Percentiles rank a stretch among this genome's conserved stretches.
Conservation (phyloP, 2,797 vertebrate genomes). For the Urophycis tenuis region DNA sequence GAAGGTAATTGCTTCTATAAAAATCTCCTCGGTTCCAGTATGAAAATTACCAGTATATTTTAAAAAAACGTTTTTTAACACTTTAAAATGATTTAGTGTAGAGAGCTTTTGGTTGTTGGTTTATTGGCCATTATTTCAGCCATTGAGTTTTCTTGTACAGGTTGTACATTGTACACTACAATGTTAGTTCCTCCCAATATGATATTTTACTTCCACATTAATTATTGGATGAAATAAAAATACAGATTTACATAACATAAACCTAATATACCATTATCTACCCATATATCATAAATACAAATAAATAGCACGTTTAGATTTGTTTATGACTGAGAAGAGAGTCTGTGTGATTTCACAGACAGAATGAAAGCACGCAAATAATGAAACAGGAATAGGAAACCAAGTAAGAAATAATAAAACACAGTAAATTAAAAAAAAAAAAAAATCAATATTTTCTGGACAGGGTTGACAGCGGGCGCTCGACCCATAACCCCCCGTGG, state of each 20-base stretch:
- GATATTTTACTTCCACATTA: not conserved
- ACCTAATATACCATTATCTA: no score
- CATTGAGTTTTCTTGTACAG: not conserved
- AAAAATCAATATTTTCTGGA: not conserved
- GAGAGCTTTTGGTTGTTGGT: not conserved
- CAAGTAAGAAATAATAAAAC: not conserved
- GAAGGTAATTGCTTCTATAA: not conserved
- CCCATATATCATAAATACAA: not conserved
- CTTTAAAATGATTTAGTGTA: not conserved
- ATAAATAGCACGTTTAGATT: not conserved
- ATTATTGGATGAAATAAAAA: not conserved
- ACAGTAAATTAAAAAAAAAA: not conserved
- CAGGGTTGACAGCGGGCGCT: slow-evolving; percentile 25
- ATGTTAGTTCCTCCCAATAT: not conserved
- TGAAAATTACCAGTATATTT: not conserved
- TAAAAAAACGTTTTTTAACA: not conserved
- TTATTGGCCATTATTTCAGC: no score
- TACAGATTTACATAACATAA: not conserved
- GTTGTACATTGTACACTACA: not conserved
- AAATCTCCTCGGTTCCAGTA: not conserved
- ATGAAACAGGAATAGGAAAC: no score
- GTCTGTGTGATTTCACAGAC: not conserved
- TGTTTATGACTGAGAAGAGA: not conserved
- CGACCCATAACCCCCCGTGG: slow-evolving; percentile 41
- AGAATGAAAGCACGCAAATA: not conserved